phyloP scores from a whole-genome alignment of 2,888 invertebrate genomes.

The Ametastegia equiseti region DNA sequence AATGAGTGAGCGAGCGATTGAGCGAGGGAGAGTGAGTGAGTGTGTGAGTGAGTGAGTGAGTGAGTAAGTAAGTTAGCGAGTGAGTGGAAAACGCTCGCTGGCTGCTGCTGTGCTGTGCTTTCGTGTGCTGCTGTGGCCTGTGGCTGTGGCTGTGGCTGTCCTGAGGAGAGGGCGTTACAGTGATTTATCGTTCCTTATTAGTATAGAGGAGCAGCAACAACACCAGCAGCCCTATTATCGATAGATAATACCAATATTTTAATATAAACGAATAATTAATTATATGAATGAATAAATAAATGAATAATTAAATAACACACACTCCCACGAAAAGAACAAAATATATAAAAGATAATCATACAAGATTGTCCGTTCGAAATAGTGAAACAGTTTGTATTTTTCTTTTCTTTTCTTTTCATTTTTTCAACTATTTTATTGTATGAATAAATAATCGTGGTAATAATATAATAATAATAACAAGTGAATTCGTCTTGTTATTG shows the following conservation, averaged over 20 bases:
- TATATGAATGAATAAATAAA: background rate
- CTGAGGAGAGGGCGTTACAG: slow-evolving; percentile 19
- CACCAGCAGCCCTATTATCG: background rate
- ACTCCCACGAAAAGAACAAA: too few species aligned
- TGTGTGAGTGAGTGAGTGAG: background rate
- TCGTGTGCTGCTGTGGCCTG: too few species aligned
- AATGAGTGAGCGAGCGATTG: background rate
- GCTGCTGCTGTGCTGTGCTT: too few species aligned
- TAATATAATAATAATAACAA: too few species aligned
- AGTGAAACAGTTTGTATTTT: background rate
- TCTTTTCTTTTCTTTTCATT: background rate
- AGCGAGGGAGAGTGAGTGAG: background rate
- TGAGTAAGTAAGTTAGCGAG: too few species aligned
- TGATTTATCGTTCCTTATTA: slow-evolving; percentile 23
- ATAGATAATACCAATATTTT: slow-evolving; percentile 3
- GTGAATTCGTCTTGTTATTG: too few species aligned
- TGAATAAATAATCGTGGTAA: too few species aligned
- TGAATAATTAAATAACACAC: background rate
- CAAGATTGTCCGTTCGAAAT: too few species aligned
- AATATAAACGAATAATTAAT: background rate
- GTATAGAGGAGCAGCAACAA: too few species aligned
- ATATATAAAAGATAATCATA: too few species aligned
- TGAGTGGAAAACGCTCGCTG: too few species aligned
- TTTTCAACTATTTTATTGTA: background rate
- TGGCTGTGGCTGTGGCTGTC: background rate